Conservation (phyloP, 2,797 vertebrate genomes). For the Sternarchorhynchus goeldii region DNA sequence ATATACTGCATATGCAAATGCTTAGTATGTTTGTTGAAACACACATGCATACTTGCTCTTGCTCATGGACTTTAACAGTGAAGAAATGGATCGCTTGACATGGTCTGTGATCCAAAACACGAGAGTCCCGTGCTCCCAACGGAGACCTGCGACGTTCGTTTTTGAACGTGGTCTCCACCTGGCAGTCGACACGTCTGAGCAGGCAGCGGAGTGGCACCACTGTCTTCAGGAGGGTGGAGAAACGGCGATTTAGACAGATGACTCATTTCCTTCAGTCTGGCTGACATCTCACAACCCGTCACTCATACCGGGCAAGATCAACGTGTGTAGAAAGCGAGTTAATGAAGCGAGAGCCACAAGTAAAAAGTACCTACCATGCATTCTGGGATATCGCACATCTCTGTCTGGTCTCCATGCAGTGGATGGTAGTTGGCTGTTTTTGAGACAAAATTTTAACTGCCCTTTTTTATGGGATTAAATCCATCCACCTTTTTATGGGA, state of each 20-base stretch:
- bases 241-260: conserved; percentile 43
- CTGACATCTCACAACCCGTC: conserved; percentile 51
- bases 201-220: not conserved
- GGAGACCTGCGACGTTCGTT: too few species aligned
- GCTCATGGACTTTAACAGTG: too few species aligned
- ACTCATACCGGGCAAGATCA: conserved; percentile 43
- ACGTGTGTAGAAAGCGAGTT: conserved; percentile 23
- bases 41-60: too few species aligned
- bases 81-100: too few species aligned
- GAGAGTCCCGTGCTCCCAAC: too few species aligned
- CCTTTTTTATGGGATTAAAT: too few species aligned
- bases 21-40: too few species aligned
- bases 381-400: conserved; percentile 13
- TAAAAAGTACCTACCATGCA: conserved; percentile 18
- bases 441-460: not conserved
- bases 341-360: conserved; percentile 4
- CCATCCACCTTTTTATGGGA: too few species aligned
- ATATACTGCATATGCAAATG: too few species aligned
- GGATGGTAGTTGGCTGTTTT: not conserved
- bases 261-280: conserved; percentile 41
- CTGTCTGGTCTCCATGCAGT: not conserved
- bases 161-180: too few species aligned
- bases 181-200: too few species aligned
- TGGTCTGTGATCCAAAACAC: too few species aligned
- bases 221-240: not conserved